phyloP scores from a whole-genome alignment of 2,797 vertebrate genomes.

The Falco concolor region DNA sequence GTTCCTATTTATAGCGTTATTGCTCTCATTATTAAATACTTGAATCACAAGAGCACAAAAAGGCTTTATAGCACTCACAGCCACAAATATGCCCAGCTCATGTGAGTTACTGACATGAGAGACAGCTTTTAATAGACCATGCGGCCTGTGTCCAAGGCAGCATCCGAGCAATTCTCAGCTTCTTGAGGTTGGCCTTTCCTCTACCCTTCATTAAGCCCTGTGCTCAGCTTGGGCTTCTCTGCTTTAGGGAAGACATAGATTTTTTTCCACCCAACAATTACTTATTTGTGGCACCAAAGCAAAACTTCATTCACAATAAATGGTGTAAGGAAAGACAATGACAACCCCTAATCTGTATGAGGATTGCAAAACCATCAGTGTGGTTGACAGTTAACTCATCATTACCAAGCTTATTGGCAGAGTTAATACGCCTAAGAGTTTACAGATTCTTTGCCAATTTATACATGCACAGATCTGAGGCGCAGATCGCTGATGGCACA shows the following conservation, averaged over 20 bases:
- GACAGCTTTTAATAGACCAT: not conserved
- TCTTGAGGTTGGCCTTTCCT: not conserved
- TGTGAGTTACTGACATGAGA: constrained; percentile 8
- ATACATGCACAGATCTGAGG: not conserved
- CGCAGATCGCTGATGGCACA: not conserved
- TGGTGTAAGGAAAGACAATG: not conserved
- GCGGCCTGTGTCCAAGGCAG: not conserved
- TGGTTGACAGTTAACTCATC: constrained; percentile 9
- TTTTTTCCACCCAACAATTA: not conserved
- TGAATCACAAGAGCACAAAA: constrained; percentile 28
- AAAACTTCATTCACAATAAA: not conserved
- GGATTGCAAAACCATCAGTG: not conserved
- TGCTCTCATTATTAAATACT: constrained; percentile 47
- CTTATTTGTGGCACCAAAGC: not conserved
- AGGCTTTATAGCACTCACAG: constrained; percentile 28
- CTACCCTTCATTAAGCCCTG: not conserved
- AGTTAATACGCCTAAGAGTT: not conserved
- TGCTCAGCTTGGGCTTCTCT: not conserved
- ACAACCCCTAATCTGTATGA: not conserved
- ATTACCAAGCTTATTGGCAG: not conserved
- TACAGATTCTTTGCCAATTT: not conserved
- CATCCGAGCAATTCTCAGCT: not conserved
- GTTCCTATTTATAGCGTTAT: constrained; percentile 42
- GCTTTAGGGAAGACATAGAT: not conserved
- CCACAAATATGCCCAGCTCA: constrained; percentile 27